phyloP scores from a whole-genome alignment of 2,888 invertebrate genomes.

The Acleris emargana region DNA sequence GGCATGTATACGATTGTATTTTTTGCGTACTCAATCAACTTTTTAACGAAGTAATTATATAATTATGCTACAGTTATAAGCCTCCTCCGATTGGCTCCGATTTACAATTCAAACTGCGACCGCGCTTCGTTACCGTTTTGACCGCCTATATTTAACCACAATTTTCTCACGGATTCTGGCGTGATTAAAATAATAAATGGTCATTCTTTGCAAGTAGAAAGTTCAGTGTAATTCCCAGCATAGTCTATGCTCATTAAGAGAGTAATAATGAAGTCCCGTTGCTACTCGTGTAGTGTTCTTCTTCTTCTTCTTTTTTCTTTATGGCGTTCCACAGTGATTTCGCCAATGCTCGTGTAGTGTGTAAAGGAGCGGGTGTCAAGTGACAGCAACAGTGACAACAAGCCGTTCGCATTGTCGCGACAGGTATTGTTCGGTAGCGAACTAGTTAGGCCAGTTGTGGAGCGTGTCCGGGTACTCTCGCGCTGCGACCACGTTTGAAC shows the following conservation, averaged over 20 bases:
- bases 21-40: background rate
- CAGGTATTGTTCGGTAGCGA: constrained; percentile 55
- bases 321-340: too few relatives aligned
- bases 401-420: constrained; percentile 49
- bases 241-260: constrained; percentile 8
- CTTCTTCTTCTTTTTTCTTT: too few relatives aligned
- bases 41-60: background rate
- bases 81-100: too few relatives aligned
- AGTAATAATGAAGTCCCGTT: constrained; percentile 15
- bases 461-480: constrained; percentile 46
- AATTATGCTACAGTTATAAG: background rate
- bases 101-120: too few relatives aligned
- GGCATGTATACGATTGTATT: background rate
- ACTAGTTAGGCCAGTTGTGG: constrained; percentile 49
- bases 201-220: constrained; percentile 24
- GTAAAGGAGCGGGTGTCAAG: constrained; percentile 43
- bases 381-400: constrained; percentile 60
- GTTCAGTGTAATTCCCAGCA: constrained; percentile 9
- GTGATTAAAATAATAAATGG: constrained; percentile 23
- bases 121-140: background rate
- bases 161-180: constrained; percentile 19
- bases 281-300: background rate
- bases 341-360: too few relatives aligned
- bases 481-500: constrained; percentile 5
- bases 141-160: constrained; percentile 9